Evolutionary conservation across 2,888 invertebrate genomes (phyloP).

Genomic region (Drosophila subquinaria): DNA sequence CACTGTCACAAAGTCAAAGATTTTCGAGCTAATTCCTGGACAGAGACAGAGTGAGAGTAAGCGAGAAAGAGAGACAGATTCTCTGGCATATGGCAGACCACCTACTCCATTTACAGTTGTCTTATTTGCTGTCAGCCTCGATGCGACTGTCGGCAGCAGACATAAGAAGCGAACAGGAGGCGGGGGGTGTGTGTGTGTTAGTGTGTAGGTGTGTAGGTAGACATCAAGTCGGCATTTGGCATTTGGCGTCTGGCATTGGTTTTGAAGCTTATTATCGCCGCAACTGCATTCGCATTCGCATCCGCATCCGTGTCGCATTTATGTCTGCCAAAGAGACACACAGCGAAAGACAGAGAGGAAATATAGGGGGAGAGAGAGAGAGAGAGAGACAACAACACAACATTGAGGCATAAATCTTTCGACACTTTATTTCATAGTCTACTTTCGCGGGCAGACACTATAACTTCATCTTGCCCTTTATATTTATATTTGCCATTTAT

Average conservation of each 20-base stretch:
- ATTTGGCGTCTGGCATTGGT: conserved; percentile 28
- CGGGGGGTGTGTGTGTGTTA: neutral
- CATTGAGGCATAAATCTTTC: conserved; percentile 71
- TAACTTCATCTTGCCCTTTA: conserved; percentile 13
- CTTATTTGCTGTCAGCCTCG: conserved; percentile 67
- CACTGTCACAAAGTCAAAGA: conserved; percentile 44
- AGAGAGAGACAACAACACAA: conserved; percentile 18
- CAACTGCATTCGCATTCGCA: conserved; percentile 57
- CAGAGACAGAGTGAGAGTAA: conserved; percentile 6
- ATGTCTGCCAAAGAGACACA: conserved; percentile 24
- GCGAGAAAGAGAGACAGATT: neutral
- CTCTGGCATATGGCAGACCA: conserved; percentile 21
- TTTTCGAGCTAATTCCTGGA: conserved; percentile 50
- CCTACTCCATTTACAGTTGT: conserved; percentile 62
- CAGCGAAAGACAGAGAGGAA: conserved; percentile 4
- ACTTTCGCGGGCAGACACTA: conserved; percentile 47
- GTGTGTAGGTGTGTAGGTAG: conserved; percentile 8
- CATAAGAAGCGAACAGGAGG: neutral
- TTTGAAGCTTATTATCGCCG: conserved; percentile 68
- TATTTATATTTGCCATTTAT: conserved; percentile 70
- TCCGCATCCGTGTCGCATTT: conserved; percentile 46
- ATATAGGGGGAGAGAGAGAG: neutral
- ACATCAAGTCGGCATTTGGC: conserved; percentile 34
- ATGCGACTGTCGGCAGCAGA: conserved; percentile 45
- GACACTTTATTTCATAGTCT: conserved; percentile 65